A percentile compares a stretch with the other conserved stretches of the same genome.
Conservation (phyloP, 2,113 vertebrate genomes). For the Clinocottus analis region DNA sequence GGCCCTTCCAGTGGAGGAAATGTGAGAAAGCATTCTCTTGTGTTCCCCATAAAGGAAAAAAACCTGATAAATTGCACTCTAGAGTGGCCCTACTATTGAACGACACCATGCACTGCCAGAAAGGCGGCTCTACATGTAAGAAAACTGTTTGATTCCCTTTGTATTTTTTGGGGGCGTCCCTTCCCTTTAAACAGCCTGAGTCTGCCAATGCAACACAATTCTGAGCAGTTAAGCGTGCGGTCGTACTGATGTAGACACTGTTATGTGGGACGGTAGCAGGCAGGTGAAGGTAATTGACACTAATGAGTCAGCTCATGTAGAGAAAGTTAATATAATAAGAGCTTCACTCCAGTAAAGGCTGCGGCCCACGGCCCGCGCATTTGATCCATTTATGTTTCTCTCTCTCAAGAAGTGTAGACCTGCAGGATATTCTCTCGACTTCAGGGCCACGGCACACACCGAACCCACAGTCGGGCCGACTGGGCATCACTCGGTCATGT, state of each 20-base stretch:
- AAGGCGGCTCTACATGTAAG: neutral
- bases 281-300: conserved; percentile 22
- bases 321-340: conserved; percentile 45
- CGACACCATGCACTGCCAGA: neutral
- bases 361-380: neutral
- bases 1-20: neutral
- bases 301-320: conserved; percentile 34
- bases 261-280: neutral
- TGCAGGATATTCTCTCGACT: neutral
- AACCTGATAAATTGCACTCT: neutral
- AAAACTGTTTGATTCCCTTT: neutral
- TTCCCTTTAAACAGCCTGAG: neutral
- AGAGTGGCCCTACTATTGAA: neutral
- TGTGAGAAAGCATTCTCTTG: neutral
- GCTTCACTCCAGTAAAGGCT: neutral
- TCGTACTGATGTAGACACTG: neutral
- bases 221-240: conserved; percentile 1
- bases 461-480: neutral
- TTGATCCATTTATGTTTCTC: neutral
- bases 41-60: neutral
- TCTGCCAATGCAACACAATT: neutral
- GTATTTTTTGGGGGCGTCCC: neutral
- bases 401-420: neutral
- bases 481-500: neutral
- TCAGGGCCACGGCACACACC: neutral